Percentiles rank a stretch among this genome's conserved stretches.
Conservation (phyloP, 2,113 vertebrate genomes). For the Smithornis capensis region DNA sequence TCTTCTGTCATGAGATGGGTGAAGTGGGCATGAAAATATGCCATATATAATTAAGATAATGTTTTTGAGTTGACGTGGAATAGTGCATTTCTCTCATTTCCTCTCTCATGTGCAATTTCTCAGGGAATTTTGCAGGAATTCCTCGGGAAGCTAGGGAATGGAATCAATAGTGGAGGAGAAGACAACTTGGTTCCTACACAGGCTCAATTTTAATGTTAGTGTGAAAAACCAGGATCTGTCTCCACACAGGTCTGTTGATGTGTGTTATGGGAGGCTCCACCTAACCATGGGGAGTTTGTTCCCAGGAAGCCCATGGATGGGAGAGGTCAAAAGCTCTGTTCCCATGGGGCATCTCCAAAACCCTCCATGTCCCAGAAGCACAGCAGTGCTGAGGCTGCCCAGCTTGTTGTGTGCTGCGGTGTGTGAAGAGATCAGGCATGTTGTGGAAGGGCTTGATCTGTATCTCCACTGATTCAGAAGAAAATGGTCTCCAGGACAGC, state of each 20-base stretch:
- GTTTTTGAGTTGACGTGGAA: not conserved
- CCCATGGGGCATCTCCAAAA: not conserved
- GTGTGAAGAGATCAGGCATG: accelerated
- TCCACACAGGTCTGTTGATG: not conserved
- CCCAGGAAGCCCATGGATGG: not conserved
- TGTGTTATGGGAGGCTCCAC: not conserved
- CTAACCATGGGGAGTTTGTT: not conserved
- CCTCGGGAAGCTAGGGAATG: not conserved
- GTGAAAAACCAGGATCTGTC: not conserved
- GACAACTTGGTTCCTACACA: not conserved
- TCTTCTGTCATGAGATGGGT: accelerated
- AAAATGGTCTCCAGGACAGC: not conserved
- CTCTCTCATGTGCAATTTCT: not conserved
- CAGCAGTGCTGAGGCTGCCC: not conserved
- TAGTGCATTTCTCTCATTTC: too few species aligned
- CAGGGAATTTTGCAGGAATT: not conserved
- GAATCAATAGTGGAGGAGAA: accelerated
- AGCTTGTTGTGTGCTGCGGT: not conserved
- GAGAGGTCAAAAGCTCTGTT: not conserved
- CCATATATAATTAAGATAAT: not conserved
- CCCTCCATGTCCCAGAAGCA: not conserved
- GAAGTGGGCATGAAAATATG: not conserved
- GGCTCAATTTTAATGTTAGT: not conserved
- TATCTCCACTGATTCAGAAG: not conserved
- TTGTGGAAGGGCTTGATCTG: not conserved